A percentile compares a stretch with the other conserved stretches of the same genome.
Conservation (phyloP, 2,113 vertebrate genomes). For the Xyliphius kryptos region DNA sequence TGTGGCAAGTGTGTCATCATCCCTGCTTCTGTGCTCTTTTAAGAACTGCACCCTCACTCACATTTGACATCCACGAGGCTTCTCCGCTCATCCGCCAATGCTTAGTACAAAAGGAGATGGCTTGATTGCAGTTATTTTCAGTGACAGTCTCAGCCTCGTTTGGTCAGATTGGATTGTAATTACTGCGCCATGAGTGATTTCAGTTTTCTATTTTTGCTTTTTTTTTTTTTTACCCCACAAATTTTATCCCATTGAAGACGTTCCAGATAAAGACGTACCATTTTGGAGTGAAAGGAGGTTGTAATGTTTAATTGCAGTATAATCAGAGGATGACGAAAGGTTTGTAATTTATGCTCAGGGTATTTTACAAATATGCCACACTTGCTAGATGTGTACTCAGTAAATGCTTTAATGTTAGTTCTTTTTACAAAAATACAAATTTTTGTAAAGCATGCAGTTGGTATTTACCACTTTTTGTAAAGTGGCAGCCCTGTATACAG, state of each 20-base stretch:
- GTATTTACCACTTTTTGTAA: too few species aligned
- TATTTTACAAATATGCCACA: too few species aligned
- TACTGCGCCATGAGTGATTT: conserved; percentile 25
- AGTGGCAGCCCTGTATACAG: too few species aligned
- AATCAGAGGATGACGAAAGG: too few species aligned
- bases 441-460: too few species aligned
- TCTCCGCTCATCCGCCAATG: conserved; percentile 16
- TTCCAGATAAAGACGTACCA: background rate
- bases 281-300: background rate
- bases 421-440: too few species aligned
- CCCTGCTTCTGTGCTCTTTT: background rate
- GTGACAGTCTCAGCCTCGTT: conserved; percentile 22
- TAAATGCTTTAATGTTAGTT: too few species aligned
- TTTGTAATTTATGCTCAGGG: too few species aligned
- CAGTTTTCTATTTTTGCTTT: conserved; percentile 2
- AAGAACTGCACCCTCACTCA: conserved; percentile 5
- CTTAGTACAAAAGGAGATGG: conserved; percentile 26
- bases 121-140: conserved; percentile 38
- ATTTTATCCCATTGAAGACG: conserved; percentile 8
- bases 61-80: conserved; percentile 13
- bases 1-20: background rate
- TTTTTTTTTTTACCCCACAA: background rate
- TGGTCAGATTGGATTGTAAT: conserved; percentile 28
- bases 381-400: too few species aligned
- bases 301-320: background rate